Evolutionary conservation across 2,888 invertebrate species (phyloP).

Genomic region (Trilocha varians): DNA sequence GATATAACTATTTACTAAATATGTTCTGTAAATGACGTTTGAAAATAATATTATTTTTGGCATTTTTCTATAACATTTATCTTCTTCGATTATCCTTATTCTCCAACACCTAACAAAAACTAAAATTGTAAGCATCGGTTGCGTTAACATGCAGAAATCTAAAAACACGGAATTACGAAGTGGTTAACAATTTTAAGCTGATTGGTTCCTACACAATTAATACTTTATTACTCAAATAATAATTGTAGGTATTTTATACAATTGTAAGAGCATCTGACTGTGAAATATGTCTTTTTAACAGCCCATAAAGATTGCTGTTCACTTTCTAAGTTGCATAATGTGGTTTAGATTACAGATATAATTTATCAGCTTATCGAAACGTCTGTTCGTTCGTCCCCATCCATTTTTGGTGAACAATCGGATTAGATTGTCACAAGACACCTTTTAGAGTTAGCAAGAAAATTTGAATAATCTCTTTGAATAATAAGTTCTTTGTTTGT

Average conservation of each 20-base stretch:
- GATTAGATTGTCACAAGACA: neutral
- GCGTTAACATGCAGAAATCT: too few relatives aligned
- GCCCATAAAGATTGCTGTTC: neutral
- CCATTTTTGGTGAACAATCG: neutral
- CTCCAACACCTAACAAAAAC: too few relatives aligned
- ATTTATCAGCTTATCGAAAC: neutral
- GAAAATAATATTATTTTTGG: neutral
- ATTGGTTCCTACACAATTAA: too few relatives aligned
- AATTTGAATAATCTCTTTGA: too few relatives aligned
- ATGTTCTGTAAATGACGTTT: neutral
- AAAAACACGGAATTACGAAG: too few relatives aligned
- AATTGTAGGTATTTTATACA: too few relatives aligned
- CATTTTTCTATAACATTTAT: neutral
- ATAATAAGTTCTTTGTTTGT: too few relatives aligned
- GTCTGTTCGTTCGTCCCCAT: neutral
- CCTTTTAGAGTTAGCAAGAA: too few relatives aligned
- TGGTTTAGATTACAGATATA: neutral
- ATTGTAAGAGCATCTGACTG: neutral
- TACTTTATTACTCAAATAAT: too few relatives aligned
- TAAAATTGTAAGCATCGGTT: too few relatives aligned
- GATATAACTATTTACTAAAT: constrained; percentile 6
- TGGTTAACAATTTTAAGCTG: too few relatives aligned
- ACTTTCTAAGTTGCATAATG: neutral
- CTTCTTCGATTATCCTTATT: too few relatives aligned
- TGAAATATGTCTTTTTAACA: neutral